Evolutionary conservation across 2,113 vertebrate genomes (phyloP), one percentile per base, ranked within the genome.

Genomic region (Leptobrachium leishanense): DNA sequence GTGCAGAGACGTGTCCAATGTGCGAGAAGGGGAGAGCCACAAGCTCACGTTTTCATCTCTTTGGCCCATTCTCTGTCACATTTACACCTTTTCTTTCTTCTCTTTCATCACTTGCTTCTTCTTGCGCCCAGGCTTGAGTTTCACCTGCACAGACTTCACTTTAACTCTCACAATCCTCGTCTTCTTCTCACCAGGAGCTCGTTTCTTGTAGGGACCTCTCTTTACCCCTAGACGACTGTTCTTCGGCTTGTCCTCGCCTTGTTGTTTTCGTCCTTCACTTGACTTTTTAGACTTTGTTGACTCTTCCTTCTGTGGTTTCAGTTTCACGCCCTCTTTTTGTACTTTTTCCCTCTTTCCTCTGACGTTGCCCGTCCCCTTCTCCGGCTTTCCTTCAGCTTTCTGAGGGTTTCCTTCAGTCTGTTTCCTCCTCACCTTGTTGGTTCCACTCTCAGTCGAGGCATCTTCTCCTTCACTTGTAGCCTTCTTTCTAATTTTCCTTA

Each of bases 171-270:
- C n/a, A n/a, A n/a, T n/a, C n/a, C n/a, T n/a, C 11, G 68, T 77
- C 66, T 77, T 77, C 53, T 77, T 77, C 2, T 66, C 75, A 7
- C 50, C 75, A 6, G 8, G 66, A 2, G 68, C 42, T 12, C 57
- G 68, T 15, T 41, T 39, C 41, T 68, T 68, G 41, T 13, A 13
- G 1, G 65, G 43, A 9, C 7, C 68, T 2, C 55, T 59, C 63
- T 79, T 79, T 43, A 31, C 3, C 12, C 50, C 54, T 44, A 40
- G 6, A 5, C 40, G 31, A 1, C 12, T 53, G 9, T 50, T 69
- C 63, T 57, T 79, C 46, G 43, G 40, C 2, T 2, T 31, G 6
- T 79, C 64, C 3, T 57, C 63, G 46, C 67, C 72, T 1, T 10
- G 40, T 0, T 41, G 15, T 31, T 10, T 46, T 31, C 15, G 9